Percentiles rank a stretch among this genome's conserved stretches.
phyloP scores from a whole-genome alignment of 1,140 invertebrate species.

The Euura lappo region DNA sequence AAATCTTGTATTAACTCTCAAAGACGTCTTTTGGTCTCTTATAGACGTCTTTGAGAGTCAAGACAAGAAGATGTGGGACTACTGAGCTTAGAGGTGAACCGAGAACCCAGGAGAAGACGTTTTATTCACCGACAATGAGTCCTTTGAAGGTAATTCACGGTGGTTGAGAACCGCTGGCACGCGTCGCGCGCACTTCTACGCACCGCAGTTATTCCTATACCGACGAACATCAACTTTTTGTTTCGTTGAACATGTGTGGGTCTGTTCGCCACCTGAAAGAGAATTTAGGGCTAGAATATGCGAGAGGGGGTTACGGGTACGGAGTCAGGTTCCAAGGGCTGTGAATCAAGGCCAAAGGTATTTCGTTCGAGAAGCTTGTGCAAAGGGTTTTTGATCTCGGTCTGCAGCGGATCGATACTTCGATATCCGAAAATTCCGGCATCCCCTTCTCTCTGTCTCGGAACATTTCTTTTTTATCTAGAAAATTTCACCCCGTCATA shows the following conservation, averaged over 20 bases:
- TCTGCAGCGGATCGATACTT: too few species aligned
- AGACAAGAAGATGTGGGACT: too few species aligned
- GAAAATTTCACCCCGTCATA: background rate
- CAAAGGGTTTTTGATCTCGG: too few species aligned
- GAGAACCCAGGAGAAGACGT: too few species aligned
- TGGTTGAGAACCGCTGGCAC: background rate
- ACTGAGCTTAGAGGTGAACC: too few species aligned
- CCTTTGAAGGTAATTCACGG: too few species aligned
- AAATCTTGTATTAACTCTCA: too few species aligned
- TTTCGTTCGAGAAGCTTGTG: too few species aligned
- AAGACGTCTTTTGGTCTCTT: too few species aligned
- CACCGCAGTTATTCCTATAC: background rate
- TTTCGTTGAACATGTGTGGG: background rate
- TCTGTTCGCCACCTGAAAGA: background rate
- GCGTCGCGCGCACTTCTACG: background rate
- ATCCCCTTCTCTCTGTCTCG: background rate
- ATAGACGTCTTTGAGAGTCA: too few species aligned
- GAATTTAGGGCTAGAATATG: background rate
- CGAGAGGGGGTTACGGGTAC: background rate
- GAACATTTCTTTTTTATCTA: background rate
- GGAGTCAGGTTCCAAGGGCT: constrained; percentile 3
- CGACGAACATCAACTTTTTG: background rate
- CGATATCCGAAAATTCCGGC: too few species aligned
- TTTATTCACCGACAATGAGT: too few species aligned
- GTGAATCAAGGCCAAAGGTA: background rate